Evolutionary conservation across 2,113 vertebrate genomes (phyloP).

Genomic region (Xyrauchen texanus): DNA sequence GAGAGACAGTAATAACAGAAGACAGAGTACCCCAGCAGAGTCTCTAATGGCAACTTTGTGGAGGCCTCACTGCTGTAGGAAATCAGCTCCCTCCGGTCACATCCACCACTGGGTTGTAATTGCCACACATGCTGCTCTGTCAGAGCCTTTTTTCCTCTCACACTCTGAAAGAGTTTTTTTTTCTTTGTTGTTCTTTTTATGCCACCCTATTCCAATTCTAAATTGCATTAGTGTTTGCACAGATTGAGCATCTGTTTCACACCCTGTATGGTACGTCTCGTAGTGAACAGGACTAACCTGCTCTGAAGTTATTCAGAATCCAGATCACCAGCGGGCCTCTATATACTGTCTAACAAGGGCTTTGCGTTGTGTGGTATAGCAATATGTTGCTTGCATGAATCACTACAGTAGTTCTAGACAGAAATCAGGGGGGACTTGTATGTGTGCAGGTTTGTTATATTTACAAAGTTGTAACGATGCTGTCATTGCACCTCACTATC

Average conservation of each 20-base stretch:
- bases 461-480: not conserved
- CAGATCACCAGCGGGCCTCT: constrained; percentile 45
- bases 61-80: not conserved
- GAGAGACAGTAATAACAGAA: constrained; percentile 20
- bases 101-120: constrained; percentile 56
- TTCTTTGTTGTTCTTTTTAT: constrained; percentile 57
- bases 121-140: constrained; percentile 53
- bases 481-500: constrained; percentile 17
- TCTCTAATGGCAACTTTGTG: constrained; percentile 17
- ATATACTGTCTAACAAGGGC: constrained; percentile 26
- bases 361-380: constrained; percentile 33
- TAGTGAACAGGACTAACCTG: constrained; percentile 43
- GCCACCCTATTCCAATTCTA: constrained; percentile 59
- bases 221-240: constrained; percentile 52
- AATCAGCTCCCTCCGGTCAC: constrained; percentile 33
- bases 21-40: not conserved
- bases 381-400: not conserved
- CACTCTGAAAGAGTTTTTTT: constrained; percentile 38
- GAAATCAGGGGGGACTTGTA: not conserved
- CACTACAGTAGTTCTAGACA: not conserved
- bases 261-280: constrained; percentile 52
- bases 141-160: constrained; percentile 58
- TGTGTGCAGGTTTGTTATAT: not conserved
- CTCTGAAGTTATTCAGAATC: constrained; percentile 39
- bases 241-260: constrained; percentile 56